Evolutionary conservation across 2,888 invertebrate species (phyloP).

Genomic region (Sarcophaga carnaria): DNA sequence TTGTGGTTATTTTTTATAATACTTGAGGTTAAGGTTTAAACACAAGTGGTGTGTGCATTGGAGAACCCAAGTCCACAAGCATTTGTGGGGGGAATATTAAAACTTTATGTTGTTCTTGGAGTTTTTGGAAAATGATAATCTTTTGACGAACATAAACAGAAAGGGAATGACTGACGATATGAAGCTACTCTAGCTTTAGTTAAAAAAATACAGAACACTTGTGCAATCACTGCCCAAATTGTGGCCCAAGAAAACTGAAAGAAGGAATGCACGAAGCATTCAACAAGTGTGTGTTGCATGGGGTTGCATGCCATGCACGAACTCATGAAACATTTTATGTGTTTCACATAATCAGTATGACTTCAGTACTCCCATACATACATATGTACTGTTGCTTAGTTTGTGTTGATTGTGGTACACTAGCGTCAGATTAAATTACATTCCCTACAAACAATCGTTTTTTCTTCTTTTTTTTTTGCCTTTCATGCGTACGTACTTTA

Average conservation of each 20-base stretch:
- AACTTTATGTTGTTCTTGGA: slow-evolving; percentile 34
- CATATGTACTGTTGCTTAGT: neutral
- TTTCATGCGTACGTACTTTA: slow-evolving; percentile 35
- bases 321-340: neutral
- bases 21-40: slow-evolving; percentile 59
- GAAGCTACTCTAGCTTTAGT: neutral
- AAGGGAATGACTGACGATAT: neutral
- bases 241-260: slow-evolving; percentile 17
- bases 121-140: slow-evolving; percentile 50
- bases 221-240: slow-evolving; percentile 19
- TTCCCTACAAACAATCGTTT: neutral
- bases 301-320: neutral
- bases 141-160: neutral
- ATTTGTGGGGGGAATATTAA: slow-evolving; percentile 26
- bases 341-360: slow-evolving; percentile 43
- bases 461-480: neutral
- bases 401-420: neutral
- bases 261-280: neutral
- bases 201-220: slow-evolving; percentile 31
- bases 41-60: slow-evolving; percentile 42
- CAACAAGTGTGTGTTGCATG: slow-evolving; percentile 46
- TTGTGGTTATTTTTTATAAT: neutral
- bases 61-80: neutral
- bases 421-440: neutral
- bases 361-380: neutral